A percentile compares a stretch with the other conserved stretches of the same genome.
Conservation (phyloP, 2,113 vertebrate species). For the Trematocara unimaculatum region DNA sequence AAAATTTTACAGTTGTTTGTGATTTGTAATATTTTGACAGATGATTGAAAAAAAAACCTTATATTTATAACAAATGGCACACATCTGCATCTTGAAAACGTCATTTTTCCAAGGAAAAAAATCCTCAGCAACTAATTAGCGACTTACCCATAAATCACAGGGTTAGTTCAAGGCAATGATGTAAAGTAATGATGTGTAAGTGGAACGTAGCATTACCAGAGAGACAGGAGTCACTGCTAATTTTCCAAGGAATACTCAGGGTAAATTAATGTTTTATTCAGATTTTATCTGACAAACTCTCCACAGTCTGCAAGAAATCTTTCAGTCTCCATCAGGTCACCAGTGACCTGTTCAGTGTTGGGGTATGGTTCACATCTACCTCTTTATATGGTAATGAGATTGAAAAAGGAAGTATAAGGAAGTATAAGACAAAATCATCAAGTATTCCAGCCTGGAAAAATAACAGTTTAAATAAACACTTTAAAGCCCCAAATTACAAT, state of each 20-base stretch:
- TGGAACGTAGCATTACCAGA: background rate
- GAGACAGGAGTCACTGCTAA: background rate
- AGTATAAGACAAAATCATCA: background rate
- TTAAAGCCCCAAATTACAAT: background rate
- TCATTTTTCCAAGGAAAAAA: background rate
- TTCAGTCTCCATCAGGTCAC: background rate
- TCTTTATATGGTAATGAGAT: background rate
- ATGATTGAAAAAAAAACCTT: accelerated
- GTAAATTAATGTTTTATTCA: background rate
- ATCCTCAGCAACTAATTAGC: background rate
- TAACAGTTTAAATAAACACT: background rate
- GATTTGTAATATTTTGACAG: background rate
- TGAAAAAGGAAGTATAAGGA: background rate
- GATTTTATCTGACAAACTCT: background rate
- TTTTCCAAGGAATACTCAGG: background rate
- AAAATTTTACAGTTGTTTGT: background rate
- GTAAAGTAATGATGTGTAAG: background rate
- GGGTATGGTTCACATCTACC: background rate
- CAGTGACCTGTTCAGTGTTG: background rate
- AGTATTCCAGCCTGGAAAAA: background rate
- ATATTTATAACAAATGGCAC: background rate
- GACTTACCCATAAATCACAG: background rate
- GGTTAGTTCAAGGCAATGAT: background rate
- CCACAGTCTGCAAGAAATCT: background rate
- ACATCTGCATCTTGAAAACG: background rate